Conservation (phyloP, 1,140 invertebrate species). For the Neuroterus valhalla region DNA sequence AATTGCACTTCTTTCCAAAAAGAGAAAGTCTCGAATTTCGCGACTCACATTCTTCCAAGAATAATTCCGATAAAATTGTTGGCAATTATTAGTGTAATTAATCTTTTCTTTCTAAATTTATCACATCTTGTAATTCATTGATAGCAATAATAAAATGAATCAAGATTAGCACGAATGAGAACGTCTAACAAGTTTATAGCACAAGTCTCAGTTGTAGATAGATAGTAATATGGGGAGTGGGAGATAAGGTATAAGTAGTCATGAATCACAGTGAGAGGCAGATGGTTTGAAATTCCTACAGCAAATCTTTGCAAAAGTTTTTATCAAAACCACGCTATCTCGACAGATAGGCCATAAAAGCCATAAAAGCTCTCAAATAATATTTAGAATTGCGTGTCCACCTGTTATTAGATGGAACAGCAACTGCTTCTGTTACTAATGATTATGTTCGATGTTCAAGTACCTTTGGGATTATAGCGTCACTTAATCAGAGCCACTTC, state of each 20-base stretch:
- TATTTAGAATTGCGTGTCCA: conserved; percentile 63
- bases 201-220: not conserved
- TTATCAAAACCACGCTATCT: conserved; percentile 11
- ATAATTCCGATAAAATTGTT: conserved; percentile 1
- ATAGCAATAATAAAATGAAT: too few relatives aligned
- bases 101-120: too few relatives aligned
- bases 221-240: not conserved
- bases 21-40: not conserved
- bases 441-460: conserved; percentile 60
- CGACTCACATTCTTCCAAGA: not conserved
- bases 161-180: too few relatives aligned
- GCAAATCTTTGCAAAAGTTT: not conserved
- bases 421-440: conserved; percentile 63
- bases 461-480: conserved; percentile 52
- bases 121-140: too few relatives aligned
- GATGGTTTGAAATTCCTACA: not conserved
- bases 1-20: not conserved
- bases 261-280: not conserved
- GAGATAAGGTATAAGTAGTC: not conserved
- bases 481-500: conserved; percentile 59
- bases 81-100: too few relatives aligned
- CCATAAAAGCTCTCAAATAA: conserved; percentile 54
- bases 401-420: conserved; percentile 58
- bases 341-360: not conserved
- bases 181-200: too few relatives aligned